These are phyloP conservation scores for Exocentrus adspersus DNA, from an alignment of 2,888 invertebrate species.

Conservation along the genomic window DNA sequence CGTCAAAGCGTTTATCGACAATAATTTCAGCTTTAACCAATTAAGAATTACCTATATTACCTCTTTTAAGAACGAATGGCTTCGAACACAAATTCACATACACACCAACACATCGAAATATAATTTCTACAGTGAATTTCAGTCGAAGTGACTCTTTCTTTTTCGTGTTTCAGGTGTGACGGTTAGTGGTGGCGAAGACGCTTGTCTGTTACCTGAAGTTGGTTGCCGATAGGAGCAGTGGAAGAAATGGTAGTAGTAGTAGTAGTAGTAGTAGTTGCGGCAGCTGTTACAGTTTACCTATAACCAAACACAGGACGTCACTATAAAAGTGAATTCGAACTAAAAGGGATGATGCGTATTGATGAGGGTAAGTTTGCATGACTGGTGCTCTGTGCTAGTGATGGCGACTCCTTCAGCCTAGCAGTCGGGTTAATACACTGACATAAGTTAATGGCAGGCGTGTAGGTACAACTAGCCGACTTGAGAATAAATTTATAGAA, in stretches of 20 bases:
- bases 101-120: too few relatives aligned
- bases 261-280: slow-evolving; percentile 46
- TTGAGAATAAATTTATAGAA: too few relatives aligned
- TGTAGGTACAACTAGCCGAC: too few relatives aligned
- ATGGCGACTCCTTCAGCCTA: too few relatives aligned
- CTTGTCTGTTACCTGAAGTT: slow-evolving; percentile 52
- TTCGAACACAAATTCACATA: background rate
- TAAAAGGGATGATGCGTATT: slow-evolving; percentile 9
- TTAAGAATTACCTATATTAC: too few relatives aligned
- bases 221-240: slow-evolving; percentile 48
- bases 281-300: slow-evolving; percentile 63
- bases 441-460: too few relatives aligned
- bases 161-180: slow-evolving; percentile 2
- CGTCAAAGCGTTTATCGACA: background rate
- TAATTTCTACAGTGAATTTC: background rate
- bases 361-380: slow-evolving; percentile 12
- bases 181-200: slow-evolving; percentile 35
- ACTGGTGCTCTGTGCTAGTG: slow-evolving; percentile 19
- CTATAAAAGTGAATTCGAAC: slow-evolving; percentile 27
- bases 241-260: slow-evolving; percentile 46
- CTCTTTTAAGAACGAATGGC: too few relatives aligned
- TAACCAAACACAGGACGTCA: slow-evolving; percentile 52
- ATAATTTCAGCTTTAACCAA: too few relatives aligned
- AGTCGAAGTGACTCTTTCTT: background rate
- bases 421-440: too few relatives aligned